Evolutionary conservation across 23 tunicate species (phyloP), one percentile per base, ranked within the genome.

Genomic region (Clavelina lepadiformis): DNA sequence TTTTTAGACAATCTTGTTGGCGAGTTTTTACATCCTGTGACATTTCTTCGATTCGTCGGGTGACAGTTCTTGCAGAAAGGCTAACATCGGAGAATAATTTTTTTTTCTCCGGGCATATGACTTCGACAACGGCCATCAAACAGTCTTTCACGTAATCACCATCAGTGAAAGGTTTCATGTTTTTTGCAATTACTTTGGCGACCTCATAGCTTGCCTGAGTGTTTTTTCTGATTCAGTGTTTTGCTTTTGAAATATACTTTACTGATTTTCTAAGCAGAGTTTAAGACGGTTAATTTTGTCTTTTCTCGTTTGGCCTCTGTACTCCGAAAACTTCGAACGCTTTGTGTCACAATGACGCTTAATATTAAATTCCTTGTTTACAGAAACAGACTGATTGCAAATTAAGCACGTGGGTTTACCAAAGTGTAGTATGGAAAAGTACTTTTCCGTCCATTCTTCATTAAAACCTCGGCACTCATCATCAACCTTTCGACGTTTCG

Each of bases 1-100:
- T 62, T 53, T 81, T 56, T 3, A 73, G 41, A 26, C 73, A 66
- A 81, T 73, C 67, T 81, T 74, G 20, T 81, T 81, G 82, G 58
- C 65, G 8, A 53, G 56, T 8, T 64, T 75, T 73, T 25, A 81
- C 74, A 32, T 81, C 27, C 75, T 75, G 31, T 38, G 89, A 75
- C 81, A 81, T 57, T 24, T 73, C 81, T 81, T 81, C 89, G 8
- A 81, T 81, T 53, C 82, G 89, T 35, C 89, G 74, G 64, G 82
- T 81, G 31, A 75, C 68, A 26, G 89, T 81, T 64, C 89, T 81
- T 38, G 82, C 82, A 8, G 89, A 81, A 81, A 81, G 73, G 38
- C 86, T 50, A 36, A 73, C 54, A 80, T 73, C 71, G 28, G 72
- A 61, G 33, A 80, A 71, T 62, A 30, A 3, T 51, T 74, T 64